phyloP scores from a whole-genome alignment of 1,140 invertebrate genomes.

The Diuraphis noxia region DNA sequence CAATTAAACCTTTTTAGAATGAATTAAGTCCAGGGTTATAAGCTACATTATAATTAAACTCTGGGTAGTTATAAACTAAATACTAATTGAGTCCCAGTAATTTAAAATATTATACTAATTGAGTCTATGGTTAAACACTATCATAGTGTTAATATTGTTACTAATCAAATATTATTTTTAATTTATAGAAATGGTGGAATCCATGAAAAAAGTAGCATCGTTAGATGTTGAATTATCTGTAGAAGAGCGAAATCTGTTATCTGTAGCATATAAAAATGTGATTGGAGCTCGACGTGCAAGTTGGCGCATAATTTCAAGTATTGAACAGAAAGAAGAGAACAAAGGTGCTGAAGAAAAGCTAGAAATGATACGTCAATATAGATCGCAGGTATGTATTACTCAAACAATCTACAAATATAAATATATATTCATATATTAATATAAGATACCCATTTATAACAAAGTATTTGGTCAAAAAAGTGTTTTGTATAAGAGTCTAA shows the following conservation, averaged over 20 bases:
- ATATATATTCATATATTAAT: too few species aligned
- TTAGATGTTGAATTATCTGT: slow-evolving; percentile 86
- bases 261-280: slow-evolving; percentile 99
- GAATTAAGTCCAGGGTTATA: too few species aligned
- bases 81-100: too few species aligned
- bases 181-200: slow-evolving; percentile 71
- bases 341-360: slow-evolving; percentile 84
- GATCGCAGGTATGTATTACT: slow-evolving; percentile 72
- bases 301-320: slow-evolving; percentile 95
- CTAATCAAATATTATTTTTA: slow-evolving; percentile 27
- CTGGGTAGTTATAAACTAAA: too few species aligned
- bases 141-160: not conserved
- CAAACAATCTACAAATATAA: not conserved
- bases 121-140: too few species aligned
- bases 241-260: slow-evolving; percentile 94
- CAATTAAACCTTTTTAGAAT: too few species aligned
- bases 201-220: slow-evolving; percentile 73
- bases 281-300: slow-evolving; percentile 94
- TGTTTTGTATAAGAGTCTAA: too few species aligned
- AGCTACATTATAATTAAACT: too few species aligned
- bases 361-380: slow-evolving; percentile 90
- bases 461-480: too few species aligned
- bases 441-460: too few species aligned
- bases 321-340: slow-evolving; percentile 87
- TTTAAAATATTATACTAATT: too few species aligned